A percentile compares a stretch with the other conserved stretches of the same genome.
Evolutionary conservation across 2,113 vertebrate species (phyloP).

Genomic region (Uropsilus gracilis): DNA sequence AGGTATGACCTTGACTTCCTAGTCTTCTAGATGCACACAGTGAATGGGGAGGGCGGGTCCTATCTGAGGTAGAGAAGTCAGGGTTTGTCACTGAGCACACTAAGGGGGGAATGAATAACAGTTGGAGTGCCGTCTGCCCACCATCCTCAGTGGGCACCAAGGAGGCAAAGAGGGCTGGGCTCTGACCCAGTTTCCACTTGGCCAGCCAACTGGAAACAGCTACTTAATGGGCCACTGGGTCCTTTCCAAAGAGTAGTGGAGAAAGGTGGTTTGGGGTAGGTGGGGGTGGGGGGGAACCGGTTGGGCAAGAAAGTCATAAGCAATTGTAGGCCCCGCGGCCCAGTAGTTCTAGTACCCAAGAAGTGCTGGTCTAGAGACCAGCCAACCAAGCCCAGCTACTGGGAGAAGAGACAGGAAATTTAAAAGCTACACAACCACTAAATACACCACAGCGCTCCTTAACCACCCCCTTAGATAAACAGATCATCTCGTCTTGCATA

Average conservation of each 20-base stretch:
- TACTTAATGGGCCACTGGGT: slow-evolving; percentile 29
- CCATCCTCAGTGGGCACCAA: neutral
- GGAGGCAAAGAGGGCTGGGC: neutral
- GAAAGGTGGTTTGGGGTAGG: slow-evolving; percentile 37
- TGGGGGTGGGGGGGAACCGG: neutral
- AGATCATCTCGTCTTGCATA: neutral
- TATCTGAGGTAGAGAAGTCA: neutral
- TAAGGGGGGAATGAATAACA: neutral
- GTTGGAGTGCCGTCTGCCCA: neutral
- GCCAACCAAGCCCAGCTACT: neutral
- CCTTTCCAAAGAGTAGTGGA: slow-evolving; percentile 41
- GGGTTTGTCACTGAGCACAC: rapidly evolving
- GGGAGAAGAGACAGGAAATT: slow-evolving; percentile 36
- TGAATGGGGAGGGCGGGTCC: rapidly evolving
- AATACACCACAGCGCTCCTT: neutral
- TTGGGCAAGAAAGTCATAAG: slow-evolving; percentile 16
- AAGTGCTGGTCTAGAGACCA: neutral
- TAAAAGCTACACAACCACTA: neutral
- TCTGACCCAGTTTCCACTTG: slow-evolving; percentile 64
- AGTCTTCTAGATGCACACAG: rapidly evolving
- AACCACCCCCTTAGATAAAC: neutral
- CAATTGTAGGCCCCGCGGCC: neutral
- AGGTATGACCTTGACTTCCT: neutral
- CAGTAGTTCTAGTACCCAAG: neutral
- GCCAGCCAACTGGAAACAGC: slow-evolving; percentile 56